These are phyloP conservation scores for Pammene aurita DNA, from an alignment of 2,888 invertebrate genomes.

Conservation along the genomic window DNA sequence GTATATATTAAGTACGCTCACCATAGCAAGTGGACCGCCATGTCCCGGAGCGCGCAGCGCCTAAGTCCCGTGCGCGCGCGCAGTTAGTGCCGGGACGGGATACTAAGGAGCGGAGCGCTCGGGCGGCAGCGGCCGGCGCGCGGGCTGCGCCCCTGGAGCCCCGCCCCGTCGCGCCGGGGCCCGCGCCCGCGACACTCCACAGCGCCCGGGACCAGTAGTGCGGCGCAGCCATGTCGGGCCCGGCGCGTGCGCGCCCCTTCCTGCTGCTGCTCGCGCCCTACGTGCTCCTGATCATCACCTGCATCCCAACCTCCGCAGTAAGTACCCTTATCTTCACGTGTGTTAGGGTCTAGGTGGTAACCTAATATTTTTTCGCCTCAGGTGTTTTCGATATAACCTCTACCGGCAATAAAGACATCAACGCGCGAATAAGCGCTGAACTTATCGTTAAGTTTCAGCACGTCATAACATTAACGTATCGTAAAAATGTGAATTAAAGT, in stretches of 20 bases:
- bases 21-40: constrained; percentile 80
- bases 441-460: constrained; percentile 5
- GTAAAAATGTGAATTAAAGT: not conserved
- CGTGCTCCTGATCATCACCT: constrained; percentile 65
- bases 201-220: constrained; percentile 77
- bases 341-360: not conserved
- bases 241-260: constrained; percentile 76
- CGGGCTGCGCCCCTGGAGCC: constrained; percentile 61
- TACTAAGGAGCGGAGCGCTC: constrained; percentile 77
- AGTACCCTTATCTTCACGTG: constrained; percentile 54
- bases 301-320: constrained; percentile 66
- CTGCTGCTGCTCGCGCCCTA: constrained; percentile 69
- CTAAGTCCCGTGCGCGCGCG: constrained; percentile 81
- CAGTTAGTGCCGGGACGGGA: constrained; percentile 81
- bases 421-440: constrained; percentile 47
- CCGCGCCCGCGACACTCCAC: constrained; percentile 55
- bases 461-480: not conserved
- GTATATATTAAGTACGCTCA: constrained; percentile 55
- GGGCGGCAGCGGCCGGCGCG: constrained; percentile 67
- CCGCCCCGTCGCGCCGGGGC: constrained; percentile 65
- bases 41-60: constrained; percentile 80
- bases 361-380: not conserved
- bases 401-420: constrained; percentile 56
- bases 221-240: constrained; percentile 82
- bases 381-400: constrained; percentile 11